Evolutionary conservation across 2,797 vertebrate genomes (phyloP), one percentile per base, ranked within the genome.

Genomic region (Labeo calbasu): DNA sequence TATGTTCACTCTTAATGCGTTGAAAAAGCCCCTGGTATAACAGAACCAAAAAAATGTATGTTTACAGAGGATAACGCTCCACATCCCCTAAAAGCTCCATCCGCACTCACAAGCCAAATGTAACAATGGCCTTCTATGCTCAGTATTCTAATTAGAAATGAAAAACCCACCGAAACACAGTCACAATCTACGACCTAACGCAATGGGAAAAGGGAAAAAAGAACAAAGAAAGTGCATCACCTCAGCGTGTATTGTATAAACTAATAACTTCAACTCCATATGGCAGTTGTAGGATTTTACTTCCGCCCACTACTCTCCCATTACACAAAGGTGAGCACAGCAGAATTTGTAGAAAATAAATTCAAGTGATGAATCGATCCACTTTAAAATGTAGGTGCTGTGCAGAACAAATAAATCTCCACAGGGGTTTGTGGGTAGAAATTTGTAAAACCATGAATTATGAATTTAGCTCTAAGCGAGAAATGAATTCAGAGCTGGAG

Each of bases 361-460:
- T 92, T 90, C 88, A 88, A 88, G 91, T 92, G 92, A 94, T 93
- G 91, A 93, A 94, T 94, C 88, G 92, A 93, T 93, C 76, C 87
- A 77, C 53, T 88, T 88, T 90, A 92, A 92, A 93, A 92, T 91
- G 91, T 91, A 92, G 92, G 89, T 91, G 88, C 86, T 90, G 91
- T 72, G 84, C 92, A 92, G 91, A 93, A 92, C 92, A 94, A 94
- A 94, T 91, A 93, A 86, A 92, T 91, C 90, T 92, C 91, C 86
- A 86, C 83, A 84, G 91, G 92, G 91, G 90, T 89, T 88, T 86
- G 87, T 81, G 88, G 87, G 87, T 85, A 85, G 80, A 90, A 92
- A 90, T 83, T 86, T 88, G 85, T 83, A 87, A 91, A 93, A 88
- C 85, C 88, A 91, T 90, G 88, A 92, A 92, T 93, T 92, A 91